These are phyloP conservation scores for Caenorhabditis virilis DNA, from an alignment of 2,888 invertebrate species.

Conservation along the genomic window DNA sequence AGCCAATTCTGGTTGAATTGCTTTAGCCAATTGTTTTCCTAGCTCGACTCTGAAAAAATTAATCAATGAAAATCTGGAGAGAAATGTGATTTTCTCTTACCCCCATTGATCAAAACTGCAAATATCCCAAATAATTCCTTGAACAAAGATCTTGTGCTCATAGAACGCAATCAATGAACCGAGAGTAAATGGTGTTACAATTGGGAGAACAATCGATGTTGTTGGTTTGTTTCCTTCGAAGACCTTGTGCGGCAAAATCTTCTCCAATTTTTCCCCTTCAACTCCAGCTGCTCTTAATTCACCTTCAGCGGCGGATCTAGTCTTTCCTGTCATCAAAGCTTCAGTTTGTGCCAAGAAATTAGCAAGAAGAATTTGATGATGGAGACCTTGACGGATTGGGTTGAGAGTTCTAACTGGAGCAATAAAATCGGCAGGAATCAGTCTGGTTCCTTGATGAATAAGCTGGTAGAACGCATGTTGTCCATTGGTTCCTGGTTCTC, in stretches of 20 bases:
- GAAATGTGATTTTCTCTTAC: slow-evolving; percentile 70
- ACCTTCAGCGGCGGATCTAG: slow-evolving; percentile 76
- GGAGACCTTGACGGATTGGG: slow-evolving; percentile 79
- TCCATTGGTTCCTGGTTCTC: slow-evolving; percentile 98
- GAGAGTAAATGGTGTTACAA: slow-evolving; percentile 88
- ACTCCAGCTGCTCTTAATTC: slow-evolving; percentile 84
- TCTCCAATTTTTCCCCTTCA: slow-evolving; percentile 77
- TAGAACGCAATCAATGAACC: slow-evolving; percentile 93
- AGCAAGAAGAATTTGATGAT: slow-evolving; percentile 90
- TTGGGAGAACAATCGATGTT: slow-evolving; percentile 90
- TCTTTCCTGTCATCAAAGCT: slow-evolving; percentile 87
- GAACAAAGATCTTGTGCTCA: slow-evolving; percentile 98
- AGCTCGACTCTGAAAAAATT: slow-evolving; percentile 82
- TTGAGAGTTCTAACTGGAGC: slow-evolving; percentile 91
- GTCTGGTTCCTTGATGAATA: slow-evolving; percentile 73
- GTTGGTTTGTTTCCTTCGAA: slow-evolving; percentile 96
- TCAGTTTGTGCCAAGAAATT: slow-evolving; percentile 99
- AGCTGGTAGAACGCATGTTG: slow-evolving; percentile 98
- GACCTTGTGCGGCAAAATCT: slow-evolving; percentile 90
- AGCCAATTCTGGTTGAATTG: slow-evolving; percentile 91
- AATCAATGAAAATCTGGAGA: background rate
- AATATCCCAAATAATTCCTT: slow-evolving; percentile 98
- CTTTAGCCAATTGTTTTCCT: slow-evolving; percentile 96
- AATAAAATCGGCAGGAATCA: slow-evolving; percentile 95
- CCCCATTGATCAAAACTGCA: slow-evolving; percentile 99